These are phyloP conservation scores for Eledona agricola DNA, from an alignment of 2,888 invertebrate species.

Conservation along the genomic window DNA sequence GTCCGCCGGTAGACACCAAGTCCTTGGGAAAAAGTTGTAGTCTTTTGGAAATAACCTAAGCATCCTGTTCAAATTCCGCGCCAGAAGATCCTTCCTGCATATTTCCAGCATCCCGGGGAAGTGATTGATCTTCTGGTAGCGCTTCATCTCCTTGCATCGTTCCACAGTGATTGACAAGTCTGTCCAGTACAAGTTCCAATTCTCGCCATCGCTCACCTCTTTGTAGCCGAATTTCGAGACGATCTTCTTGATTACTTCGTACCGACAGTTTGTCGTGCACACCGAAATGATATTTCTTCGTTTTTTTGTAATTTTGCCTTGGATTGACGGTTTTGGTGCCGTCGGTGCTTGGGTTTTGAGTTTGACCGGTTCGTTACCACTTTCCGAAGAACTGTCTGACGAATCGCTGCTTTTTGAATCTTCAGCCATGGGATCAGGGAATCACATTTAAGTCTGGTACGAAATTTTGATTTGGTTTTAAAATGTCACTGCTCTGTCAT, in stretches of 20 bases:
- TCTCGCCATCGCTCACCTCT: conserved; percentile 80
- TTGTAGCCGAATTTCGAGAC: conserved; percentile 77
- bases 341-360: conserved; percentile 25
- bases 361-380: conserved; percentile 30
- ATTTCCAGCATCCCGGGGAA: conserved; percentile 68
- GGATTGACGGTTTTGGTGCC: conserved; percentile 16
- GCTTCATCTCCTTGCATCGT: conserved; percentile 89
- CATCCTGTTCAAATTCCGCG: conserved; percentile 91
- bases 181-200: conserved; percentile 93
- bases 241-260: conserved; percentile 77
- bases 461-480: conserved; percentile 25
- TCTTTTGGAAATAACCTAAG: conserved; percentile 86
- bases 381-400: conserved; percentile 33
- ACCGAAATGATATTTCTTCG: conserved; percentile 64
- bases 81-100: conserved; percentile 83
- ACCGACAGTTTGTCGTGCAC: conserved; percentile 76
- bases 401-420: conserved; percentile 30
- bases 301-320: conserved; percentile 38
- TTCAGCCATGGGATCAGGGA: conserved; percentile 29
- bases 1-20: conserved; percentile 93
- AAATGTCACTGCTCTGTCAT: conserved; percentile 23
- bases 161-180: conserved; percentile 88
- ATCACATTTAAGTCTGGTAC: conserved; percentile 15
- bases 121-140: conserved; percentile 92
- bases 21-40: conserved; percentile 91